Conservation (phyloP, 1,140 invertebrate species). For the Halyomorpha halys region DNA sequence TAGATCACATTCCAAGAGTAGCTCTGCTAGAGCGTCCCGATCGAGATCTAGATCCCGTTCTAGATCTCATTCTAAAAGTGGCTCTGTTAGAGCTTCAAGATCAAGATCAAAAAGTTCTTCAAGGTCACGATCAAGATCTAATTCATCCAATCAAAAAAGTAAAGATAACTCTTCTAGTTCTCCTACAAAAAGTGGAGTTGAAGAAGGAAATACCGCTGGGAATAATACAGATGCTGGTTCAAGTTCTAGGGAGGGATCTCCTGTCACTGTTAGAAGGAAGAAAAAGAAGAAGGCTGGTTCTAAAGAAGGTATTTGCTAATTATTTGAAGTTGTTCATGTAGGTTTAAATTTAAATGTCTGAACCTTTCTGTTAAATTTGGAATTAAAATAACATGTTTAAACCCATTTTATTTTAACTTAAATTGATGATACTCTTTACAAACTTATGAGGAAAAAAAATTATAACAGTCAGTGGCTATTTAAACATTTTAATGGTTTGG, state of each 20-base stretch:
- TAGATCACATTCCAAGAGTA: constrained; percentile 24
- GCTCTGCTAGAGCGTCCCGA: constrained; percentile 1
- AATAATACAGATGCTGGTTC: constrained; percentile 31
- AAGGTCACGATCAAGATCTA: constrained; percentile 35
- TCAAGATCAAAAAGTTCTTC: constrained; percentile 27
- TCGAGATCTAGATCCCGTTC: constrained; percentile 24
- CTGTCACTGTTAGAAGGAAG: not conserved
- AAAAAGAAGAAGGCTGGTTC: not conserved
- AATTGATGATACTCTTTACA: too few relatives aligned
- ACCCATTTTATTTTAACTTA: too few relatives aligned
- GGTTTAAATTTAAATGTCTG: too few relatives aligned
- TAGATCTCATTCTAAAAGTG: constrained; percentile 14
- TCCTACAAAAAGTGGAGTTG: constrained; percentile 23
- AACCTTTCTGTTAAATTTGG: too few relatives aligned
- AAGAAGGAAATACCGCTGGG: constrained; percentile 14
- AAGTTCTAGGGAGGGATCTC: constrained; percentile 17
- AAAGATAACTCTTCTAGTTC: constrained; percentile 18
- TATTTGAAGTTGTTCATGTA: too few relatives aligned
- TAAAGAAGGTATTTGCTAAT: too few relatives aligned
- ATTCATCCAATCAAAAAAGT: constrained; percentile 25
- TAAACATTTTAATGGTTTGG: too few relatives aligned
- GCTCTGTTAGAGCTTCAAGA: constrained; percentile 24
- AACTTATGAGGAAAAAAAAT: too few relatives aligned
- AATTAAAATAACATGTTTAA: too few relatives aligned
- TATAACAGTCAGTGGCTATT: too few relatives aligned